Evolutionary conservation across 2,797 vertebrate genomes (phyloP).

Genomic region (Esox masquinongy): DNA sequence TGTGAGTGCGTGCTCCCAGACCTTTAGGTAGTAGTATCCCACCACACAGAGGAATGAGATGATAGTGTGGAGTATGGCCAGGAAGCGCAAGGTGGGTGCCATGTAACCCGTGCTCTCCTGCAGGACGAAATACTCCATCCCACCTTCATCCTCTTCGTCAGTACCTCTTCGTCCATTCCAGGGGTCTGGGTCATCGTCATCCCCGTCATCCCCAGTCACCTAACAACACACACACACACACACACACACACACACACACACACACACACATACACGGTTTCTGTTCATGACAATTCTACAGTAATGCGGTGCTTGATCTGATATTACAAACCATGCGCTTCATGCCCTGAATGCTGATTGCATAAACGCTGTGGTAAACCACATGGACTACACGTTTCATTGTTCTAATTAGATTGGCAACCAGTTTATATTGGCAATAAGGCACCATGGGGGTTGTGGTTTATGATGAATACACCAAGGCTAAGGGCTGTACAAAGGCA

Average conservation of each 20-base stretch:
- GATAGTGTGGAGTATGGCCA: constrained; percentile 92
- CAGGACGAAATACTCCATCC: constrained; percentile 93
- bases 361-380: too few relatives aligned
- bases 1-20: constrained; percentile 33
- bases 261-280: too few relatives aligned
- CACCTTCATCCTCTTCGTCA: constrained; percentile 86
- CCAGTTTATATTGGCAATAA: too few relatives aligned
- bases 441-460: too few relatives aligned
- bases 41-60: constrained; percentile 97
- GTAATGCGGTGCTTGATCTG: too few relatives aligned
- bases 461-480: too few relatives aligned
- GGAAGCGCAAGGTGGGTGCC: constrained; percentile 89
- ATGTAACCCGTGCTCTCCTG: constrained; percentile 98
- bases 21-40: constrained; percentile 98
- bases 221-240: constrained; percentile 45
- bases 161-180: constrained; percentile 84
- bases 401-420: too few relatives aligned
- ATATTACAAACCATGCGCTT: too few relatives aligned
- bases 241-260: too few relatives aligned
- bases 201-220: constrained; percentile 88
- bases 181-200: constrained; percentile 72
- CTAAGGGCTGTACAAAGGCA: too few relatives aligned
- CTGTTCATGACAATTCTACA: not conserved
- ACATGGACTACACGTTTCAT: too few relatives aligned
- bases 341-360: too few relatives aligned